Evolutionary conservation across 2,888 invertebrate genomes (phyloP), one percentile per base, ranked within the genome.

Genomic region (Conus canariensis): DNA sequence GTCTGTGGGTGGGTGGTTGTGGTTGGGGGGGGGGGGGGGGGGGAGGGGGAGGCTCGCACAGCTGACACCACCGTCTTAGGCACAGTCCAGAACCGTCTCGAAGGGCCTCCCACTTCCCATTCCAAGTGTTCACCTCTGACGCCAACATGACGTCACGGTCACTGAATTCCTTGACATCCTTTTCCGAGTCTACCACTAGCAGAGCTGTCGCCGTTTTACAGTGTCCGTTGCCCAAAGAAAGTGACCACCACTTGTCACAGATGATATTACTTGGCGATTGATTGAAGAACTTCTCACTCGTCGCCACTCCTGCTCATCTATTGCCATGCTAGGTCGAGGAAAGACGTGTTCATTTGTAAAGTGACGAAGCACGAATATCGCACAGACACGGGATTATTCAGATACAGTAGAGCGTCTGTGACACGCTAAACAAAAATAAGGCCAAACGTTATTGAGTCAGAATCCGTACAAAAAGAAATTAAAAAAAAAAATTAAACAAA

Each of bases 401-500:
- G 14, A 9, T 56, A 83, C 80, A 80, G 80, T 45, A 45, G 45
- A 80, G 14, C 45, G 30, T 25, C 25, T 22, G 56, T 19, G 12
- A 64, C 16, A 64, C 64, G 6, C 10, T 64, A 64, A 64, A 64
- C 64, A 58, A 83, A 83, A 56, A 83, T 83, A 83, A 83, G 82
- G 82, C 82, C 56, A 83, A 58, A 83, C 58, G 82, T 83, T 83
- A 83, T 83, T 58, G 56, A 12, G 22, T 58, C 58, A 83, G 58
- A 16, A 22, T 83, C 25, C 30, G 10, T 77, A 77, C 30, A 30
- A 77, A 77, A 25, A 77, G 22, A 19, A 74, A 64, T 64, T 64
- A 7, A 64, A 64, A 64, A 64, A 60, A 60, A 64, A 45, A 45
- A 45, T 4, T 1, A 45, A 45, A 45, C 45, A 45, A 3, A 45